These are phyloP conservation scores for Cactoblastis cactorum DNA, from an alignment of 2,888 invertebrate species.

Conservation along the genomic window DNA sequence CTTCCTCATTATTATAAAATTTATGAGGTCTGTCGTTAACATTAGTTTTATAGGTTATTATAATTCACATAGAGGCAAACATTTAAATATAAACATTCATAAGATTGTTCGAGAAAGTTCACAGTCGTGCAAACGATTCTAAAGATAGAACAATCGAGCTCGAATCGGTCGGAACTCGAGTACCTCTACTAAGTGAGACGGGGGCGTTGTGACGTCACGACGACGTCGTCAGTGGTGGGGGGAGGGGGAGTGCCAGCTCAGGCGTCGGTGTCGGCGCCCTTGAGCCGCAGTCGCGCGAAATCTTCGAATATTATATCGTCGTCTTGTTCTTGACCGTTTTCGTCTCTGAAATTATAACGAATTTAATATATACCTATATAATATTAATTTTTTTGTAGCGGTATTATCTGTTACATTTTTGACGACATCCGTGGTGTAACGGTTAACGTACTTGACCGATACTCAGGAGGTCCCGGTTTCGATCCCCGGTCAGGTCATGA, in stretches of 20 bases:
- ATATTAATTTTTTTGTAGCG: no score
- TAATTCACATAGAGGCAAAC: no score
- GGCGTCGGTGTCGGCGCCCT: conserved; percentile 90
- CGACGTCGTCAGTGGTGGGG: not conserved
- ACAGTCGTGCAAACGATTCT: not conserved
- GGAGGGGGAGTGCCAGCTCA: conserved; percentile 41
- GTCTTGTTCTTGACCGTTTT: conserved; percentile 87
- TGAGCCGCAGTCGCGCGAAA: conserved; percentile 97
- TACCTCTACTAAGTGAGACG: not conserved
- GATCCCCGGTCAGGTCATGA: no score
- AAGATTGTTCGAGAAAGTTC: not conserved
- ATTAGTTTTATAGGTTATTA: no score
- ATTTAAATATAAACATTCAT: not conserved
- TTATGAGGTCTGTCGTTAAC: not conserved
- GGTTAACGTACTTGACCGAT: no score
- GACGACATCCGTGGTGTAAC: no score
- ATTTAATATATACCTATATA: no score
- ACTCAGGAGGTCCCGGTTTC: no score
- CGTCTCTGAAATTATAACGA: conserved; percentile 79
- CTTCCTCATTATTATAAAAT: not conserved
- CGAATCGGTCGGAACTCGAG: not conserved
- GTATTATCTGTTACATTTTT: no score
- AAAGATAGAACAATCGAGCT: not conserved
- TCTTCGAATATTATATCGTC: conserved; percentile 99
- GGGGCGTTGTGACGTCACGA: not conserved